Evolutionary conservation across 2,797 vertebrate species (phyloP).

Genomic region (Rhinophrynus dorsalis): DNA sequence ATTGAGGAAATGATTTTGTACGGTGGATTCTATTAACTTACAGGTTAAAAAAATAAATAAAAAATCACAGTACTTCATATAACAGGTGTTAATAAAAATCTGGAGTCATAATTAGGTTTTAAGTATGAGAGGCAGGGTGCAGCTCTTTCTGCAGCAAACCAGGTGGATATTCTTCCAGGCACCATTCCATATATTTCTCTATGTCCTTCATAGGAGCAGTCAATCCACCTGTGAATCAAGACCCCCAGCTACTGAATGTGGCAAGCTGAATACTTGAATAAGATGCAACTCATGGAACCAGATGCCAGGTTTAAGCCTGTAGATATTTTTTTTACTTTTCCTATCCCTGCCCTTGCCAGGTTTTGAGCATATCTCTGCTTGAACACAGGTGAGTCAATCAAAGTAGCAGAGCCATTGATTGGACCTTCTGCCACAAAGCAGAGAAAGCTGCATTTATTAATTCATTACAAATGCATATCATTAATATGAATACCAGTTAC

Average conservation of each 20-base stretch:
- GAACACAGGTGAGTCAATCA: background rate
- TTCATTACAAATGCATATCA: no score
- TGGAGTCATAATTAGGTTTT: no score
- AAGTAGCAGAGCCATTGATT: background rate
- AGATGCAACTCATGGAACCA: background rate
- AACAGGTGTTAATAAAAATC: no score
- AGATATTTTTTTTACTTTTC: no score
- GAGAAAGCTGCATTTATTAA: no score
- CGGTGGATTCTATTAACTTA: no score
- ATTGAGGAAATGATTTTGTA: no score
- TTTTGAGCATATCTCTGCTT: background rate
- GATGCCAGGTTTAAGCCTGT: background rate
- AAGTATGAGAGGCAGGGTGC: background rate
- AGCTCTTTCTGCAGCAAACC: background rate
- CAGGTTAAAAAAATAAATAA: no score
- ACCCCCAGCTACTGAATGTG: background rate
- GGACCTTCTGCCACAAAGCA: background rate
- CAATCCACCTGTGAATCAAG: background rate
- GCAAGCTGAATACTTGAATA: background rate
- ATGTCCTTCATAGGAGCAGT: conserved; percentile 30
- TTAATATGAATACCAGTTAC: no score
- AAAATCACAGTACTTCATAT: no score
- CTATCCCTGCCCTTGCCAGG: no score
- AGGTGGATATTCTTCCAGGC: background rate
- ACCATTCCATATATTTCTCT: conserved; percentile 10